Evolutionary conservation across 2,113 vertebrate genomes (phyloP).

Genomic region (Lutjanus erythropterus): DNA sequence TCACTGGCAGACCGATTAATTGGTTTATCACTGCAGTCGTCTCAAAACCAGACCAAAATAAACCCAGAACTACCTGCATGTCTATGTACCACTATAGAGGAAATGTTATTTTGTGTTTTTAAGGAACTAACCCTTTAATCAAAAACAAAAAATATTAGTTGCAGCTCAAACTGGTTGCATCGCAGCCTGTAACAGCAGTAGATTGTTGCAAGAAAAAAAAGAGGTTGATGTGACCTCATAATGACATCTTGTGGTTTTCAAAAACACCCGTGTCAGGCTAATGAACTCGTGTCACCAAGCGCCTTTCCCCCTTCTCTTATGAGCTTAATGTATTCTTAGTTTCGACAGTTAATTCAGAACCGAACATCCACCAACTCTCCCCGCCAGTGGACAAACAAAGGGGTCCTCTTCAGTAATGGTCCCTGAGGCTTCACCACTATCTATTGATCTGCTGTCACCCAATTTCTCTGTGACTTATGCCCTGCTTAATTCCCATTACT

Average conservation of each 20-base stretch:
- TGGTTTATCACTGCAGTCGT: no score
- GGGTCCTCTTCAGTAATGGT: slow-evolving; percentile 78
- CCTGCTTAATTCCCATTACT: slow-evolving; percentile 82
- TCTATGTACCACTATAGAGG: background rate
- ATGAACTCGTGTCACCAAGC: slow-evolving; percentile 39
- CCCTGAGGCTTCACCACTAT: slow-evolving; percentile 76
- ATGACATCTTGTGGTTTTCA: slow-evolving; percentile 29
- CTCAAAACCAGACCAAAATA: no score
- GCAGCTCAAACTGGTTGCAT: background rate
- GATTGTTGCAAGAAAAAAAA: background rate
- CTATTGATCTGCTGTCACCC: slow-evolving; percentile 84
- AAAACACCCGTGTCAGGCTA: slow-evolving; percentile 37
- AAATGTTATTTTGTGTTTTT: background rate
- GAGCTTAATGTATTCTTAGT: slow-evolving; percentile 49
- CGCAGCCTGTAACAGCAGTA: background rate
- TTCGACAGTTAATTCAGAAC: slow-evolving; percentile 60
- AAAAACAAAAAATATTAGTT: background rate
- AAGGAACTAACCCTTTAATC: background rate
- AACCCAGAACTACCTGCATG: background rate
- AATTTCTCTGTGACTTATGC: slow-evolving; percentile 83
- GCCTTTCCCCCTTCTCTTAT: slow-evolving; percentile 9
- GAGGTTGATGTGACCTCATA: slow-evolving; percentile 21
- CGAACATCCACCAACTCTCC: slow-evolving; percentile 52
- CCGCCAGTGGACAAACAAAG: slow-evolving; percentile 77
- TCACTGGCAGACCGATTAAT: no score